Evolutionary conservation across 2,797 vertebrate genomes (phyloP).

Genomic region (Spea hammondii): DNA sequence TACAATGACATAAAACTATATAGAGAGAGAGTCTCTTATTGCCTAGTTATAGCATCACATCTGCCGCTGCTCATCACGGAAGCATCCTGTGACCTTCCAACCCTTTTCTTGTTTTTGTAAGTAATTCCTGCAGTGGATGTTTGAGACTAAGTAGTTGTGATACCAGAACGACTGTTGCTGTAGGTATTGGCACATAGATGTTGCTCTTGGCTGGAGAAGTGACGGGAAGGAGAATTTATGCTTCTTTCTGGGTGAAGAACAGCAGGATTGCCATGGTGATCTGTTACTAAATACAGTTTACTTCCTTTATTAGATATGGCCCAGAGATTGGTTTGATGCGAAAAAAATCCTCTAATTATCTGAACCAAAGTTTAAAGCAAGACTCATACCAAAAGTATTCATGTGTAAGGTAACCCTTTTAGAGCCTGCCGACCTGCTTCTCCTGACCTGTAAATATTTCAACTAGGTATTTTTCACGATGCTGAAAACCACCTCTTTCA

Average conservation of each 20-base stretch:
- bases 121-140: background rate
- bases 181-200: slow-evolving; percentile 29
- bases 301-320: slow-evolving; percentile 36
- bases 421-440: background rate
- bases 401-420: slow-evolving; percentile 21
- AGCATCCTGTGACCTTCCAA: background rate
- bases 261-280: slow-evolving; percentile 41
- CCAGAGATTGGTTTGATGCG: slow-evolving; percentile 29
- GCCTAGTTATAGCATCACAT: no score
- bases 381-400: slow-evolving; percentile 20
- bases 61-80: background rate
- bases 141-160: slow-evolving; percentile 26
- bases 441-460: background rate
- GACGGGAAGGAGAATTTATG: slow-evolving; percentile 34
- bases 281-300: slow-evolving; percentile 34
- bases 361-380: slow-evolving; percentile 10
- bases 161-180: slow-evolving; percentile 23
- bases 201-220: slow-evolving; percentile 32
- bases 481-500: background rate
- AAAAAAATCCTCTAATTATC: slow-evolving; percentile 39
- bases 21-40: no score
- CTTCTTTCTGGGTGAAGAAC: slow-evolving; percentile 30
- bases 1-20: no score
- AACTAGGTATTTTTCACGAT: background rate
- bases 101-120: background rate